A percentile compares a stretch with the other conserved stretches of the same genome.
phyloP scores from a whole-genome alignment of 2,888 invertebrate species.

The Siphlonurus alternatus region DNA sequence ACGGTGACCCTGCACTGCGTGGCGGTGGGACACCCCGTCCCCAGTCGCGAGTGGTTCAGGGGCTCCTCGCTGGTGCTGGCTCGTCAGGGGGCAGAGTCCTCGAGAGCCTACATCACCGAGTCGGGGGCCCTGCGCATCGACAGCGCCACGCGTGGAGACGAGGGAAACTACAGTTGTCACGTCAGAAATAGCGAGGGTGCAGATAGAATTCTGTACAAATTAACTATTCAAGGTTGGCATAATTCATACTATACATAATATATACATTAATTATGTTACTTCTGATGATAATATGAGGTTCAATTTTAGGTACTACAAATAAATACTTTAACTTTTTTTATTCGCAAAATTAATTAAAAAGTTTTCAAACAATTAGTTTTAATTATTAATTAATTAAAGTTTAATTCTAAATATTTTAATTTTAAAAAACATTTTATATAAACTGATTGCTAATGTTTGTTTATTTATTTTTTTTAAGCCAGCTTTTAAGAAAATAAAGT shows the following conservation, averaged over 20 bases:
- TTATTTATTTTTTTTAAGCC: neutral
- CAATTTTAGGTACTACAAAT: neutral
- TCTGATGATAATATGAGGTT: neutral
- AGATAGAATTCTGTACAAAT: slow-evolving; percentile 42
- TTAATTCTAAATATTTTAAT: no score
- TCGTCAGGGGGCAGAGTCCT: neutral
- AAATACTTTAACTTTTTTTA: neutral
- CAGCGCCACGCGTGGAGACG: slow-evolving; percentile 42
- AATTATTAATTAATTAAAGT: no score
- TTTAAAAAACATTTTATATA: no score
- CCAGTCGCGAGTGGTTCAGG: slow-evolving; percentile 46
- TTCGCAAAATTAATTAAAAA: neutral
- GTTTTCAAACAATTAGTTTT: no score
- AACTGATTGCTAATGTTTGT: no score
- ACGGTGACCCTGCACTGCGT: slow-evolving; percentile 44
- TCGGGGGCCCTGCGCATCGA: slow-evolving; percentile 45
- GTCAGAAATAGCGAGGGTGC: slow-evolving; percentile 50
- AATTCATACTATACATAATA: neutral
- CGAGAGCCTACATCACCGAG: slow-evolving; percentile 6
- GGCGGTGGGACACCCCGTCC: slow-evolving; percentile 40
- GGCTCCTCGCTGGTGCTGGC: slow-evolving; percentile 24
- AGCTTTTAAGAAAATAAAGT: slow-evolving; percentile 10
- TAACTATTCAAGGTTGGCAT: slow-evolving; percentile 41
- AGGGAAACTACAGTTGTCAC: slow-evolving; percentile 50
- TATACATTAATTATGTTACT: no score